Conservation (phyloP, 1,140 invertebrate genomes). For the Hirudo medicinalis region DNA sequence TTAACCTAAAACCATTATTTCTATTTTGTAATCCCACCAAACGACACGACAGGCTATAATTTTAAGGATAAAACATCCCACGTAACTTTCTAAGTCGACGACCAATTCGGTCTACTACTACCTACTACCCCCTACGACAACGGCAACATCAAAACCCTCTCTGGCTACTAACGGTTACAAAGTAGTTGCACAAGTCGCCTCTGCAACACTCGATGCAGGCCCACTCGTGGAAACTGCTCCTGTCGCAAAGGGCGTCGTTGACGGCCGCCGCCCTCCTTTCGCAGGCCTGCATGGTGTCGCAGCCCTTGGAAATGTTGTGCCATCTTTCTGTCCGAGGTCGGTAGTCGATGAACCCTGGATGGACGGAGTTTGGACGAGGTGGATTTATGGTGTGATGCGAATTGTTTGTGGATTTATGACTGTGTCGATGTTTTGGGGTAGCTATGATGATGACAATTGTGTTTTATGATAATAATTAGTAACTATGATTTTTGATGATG, state of each 20-base stretch:
- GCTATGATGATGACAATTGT: no score
- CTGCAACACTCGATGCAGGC: slow-evolving; percentile 88
- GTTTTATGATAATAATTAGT: no score
- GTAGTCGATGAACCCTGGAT: slow-evolving; percentile 12
- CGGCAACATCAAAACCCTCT: background rate
- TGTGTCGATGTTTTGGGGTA: background rate
- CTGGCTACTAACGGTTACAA: slow-evolving; percentile 67
- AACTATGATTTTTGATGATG: no score
- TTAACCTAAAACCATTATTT: no score
- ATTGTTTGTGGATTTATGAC: background rate
- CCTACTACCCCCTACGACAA: no score
- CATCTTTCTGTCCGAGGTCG: background rate
- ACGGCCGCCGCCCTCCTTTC: background rate
- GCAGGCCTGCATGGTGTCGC: slow-evolving; percentile 14
- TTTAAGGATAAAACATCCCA: no score
- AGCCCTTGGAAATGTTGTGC: slow-evolving; percentile 18
- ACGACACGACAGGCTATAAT: no score
- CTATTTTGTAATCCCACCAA: no score
- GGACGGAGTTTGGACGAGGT: background rate
- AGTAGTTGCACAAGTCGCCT: slow-evolving; percentile 91
- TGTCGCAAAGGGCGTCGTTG: slow-evolving; percentile 53
- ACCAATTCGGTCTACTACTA: no score
- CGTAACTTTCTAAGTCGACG: no score
- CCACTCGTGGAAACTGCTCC: slow-evolving; percentile 97
- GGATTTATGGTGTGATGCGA: no score